Evolutionary conservation across 2,797 vertebrate species (phyloP), one percentile per base, ranked within the genome.

Genomic region (Scleropages formosus): DNA sequence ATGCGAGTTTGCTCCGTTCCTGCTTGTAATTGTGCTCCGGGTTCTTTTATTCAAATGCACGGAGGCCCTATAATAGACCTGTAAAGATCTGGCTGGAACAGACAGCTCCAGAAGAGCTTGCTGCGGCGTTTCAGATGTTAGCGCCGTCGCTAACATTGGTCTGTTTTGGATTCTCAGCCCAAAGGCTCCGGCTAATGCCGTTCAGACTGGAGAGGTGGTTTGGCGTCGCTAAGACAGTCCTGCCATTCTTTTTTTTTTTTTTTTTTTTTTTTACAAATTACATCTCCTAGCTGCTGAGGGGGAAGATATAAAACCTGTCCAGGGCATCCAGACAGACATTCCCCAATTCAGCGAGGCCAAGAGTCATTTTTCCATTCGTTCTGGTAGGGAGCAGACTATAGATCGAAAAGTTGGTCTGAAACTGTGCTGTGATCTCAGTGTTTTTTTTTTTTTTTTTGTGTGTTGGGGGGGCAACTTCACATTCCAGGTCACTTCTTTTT

Each of bases 21-120:
- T 67, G 16, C 16, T 27, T 53, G 64, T 75, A 67, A 67, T 67
- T 75, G 61, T 75, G 47, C 64, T 51, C 49, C 68, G 60, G 20
- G 11, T 72, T 20, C 31, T 60, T 44, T 11, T 22, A 44, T 26
- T 72, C 20, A 22, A 60, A 11, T 72, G 7, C 20, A 61, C 9
- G 4, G 59, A 18, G 16, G 20, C 20, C 20, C 20, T n/a, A 39
- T 61, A 9, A 61, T 22, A 3, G 9, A n/a, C 20, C 20, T 60
- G 27, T 39, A 22, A 61, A 12, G 18, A 31, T 22, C 13, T 46
- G 26, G 31, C 20, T 46, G 18, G 13, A 16, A 12, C 12, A 31
- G 18, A 12, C 31, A 26, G 71, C 61, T 72, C 60, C 60, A n/a
- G 27, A 56, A 9, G 22, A 60, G 71, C 31, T 44, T 47, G 61